Evolutionary conservation across 2,888 invertebrate species (phyloP).

Genomic region (Macrosiphum euphorbiae): DNA sequence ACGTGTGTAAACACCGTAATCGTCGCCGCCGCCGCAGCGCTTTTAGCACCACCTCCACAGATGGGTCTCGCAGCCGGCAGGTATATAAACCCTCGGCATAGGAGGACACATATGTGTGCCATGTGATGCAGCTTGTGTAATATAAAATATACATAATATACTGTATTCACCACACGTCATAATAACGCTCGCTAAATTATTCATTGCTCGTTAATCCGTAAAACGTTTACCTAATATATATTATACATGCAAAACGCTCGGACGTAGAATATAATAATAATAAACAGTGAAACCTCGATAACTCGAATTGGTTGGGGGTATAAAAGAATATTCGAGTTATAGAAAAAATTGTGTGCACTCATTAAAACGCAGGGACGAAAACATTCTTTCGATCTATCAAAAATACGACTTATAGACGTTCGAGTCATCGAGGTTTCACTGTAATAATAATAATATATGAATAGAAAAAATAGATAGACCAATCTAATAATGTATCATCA

Average conservation of each 20-base stretch:
- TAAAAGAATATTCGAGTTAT: too few relatives aligned
- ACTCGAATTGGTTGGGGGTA: too few relatives aligned
- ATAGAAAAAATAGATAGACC: background rate
- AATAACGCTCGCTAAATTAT: conserved; percentile 12
- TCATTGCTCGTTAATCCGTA: conserved; percentile 8
- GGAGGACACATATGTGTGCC: background rate
- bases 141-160: background rate
- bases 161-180: background rate
- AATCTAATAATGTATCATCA: too few relatives aligned
- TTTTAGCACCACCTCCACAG: background rate
- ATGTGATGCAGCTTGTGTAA: background rate
- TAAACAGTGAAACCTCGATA: background rate
- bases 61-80: background rate
- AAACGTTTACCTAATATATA: background rate
- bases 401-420: too few relatives aligned
- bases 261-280: background rate
- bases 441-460: background rate
- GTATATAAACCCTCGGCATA: background rate
- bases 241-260: background rate
- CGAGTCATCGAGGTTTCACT: too few relatives aligned
- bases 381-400: too few relatives aligned
- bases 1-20: conserved; percentile 18
- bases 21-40: background rate
- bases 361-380: too few relatives aligned
- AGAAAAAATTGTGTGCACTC: too few relatives aligned